A percentile compares a stretch with the other conserved stretches of the same genome.
Evolutionary conservation across 2,888 invertebrate genomes (phyloP).

Genomic region (Dermolepida albohirtum): DNA sequence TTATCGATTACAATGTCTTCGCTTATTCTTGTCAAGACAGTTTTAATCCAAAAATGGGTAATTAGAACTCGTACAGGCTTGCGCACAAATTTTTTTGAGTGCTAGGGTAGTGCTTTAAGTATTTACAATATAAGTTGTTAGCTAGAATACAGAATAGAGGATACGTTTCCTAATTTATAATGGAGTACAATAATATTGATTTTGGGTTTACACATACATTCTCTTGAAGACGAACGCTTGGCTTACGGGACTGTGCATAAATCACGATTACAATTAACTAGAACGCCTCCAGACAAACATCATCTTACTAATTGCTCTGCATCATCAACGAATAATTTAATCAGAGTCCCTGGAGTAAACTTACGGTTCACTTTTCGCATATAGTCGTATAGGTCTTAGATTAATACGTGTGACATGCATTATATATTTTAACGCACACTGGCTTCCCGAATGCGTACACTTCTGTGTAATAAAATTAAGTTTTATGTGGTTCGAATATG

Average conservation of each 20-base stretch:
- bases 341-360: conserved; percentile 32
- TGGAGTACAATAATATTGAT: conserved; percentile 4
- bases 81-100: no score
- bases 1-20: no score
- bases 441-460: no score
- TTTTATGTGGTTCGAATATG: no score
- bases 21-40: no score
- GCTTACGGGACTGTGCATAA: conserved; percentile 33
- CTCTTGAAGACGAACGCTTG: conserved; percentile 33
- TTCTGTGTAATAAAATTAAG: no score
- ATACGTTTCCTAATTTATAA: background rate
- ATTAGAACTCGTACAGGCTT: no score
- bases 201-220: conserved; percentile 26
- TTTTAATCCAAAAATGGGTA: no score
- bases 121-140: background rate
- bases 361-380: conserved; percentile 22
- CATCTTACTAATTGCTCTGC: conserved; percentile 35
- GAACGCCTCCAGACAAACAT: conserved; percentile 32
- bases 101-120: no score
- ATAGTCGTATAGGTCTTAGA: conserved; percentile 2
- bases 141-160: background rate
- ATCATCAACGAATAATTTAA: conserved; percentile 36
- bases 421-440: background rate
- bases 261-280: conserved; percentile 37
- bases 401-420: background rate